These are phyloP conservation scores for Actenoides hombroni DNA, from an alignment of 2,113 vertebrate species.

Conservation along the genomic window DNA sequence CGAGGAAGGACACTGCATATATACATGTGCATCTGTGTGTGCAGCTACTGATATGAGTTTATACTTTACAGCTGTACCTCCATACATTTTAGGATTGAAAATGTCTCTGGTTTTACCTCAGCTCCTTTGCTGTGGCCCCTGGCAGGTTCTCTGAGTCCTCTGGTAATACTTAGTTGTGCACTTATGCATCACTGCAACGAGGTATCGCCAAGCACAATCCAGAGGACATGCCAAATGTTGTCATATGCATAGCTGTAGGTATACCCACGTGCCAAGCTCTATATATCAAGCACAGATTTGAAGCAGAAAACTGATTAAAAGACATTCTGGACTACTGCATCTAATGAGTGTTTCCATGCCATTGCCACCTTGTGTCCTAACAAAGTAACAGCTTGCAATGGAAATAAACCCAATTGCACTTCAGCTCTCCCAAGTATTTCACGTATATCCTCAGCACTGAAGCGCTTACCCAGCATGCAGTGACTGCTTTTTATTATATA, in stretches of 20 bases:
- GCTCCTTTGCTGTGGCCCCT: neutral
- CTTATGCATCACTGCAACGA: neutral
- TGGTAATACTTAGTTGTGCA: neutral
- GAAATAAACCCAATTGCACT: neutral
- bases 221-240: neutral
- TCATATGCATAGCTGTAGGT: neutral
- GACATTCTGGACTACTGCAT: neutral
- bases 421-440: neutral
- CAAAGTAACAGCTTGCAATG: neutral
- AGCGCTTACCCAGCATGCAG: neutral
- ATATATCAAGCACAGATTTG: neutral
- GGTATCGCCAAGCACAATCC: neutral
- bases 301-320: neutral
- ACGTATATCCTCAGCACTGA: neutral
- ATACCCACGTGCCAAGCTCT: neutral
- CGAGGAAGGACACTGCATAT: neutral
- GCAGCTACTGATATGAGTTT: neutral
- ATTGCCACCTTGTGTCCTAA: neutral
- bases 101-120: neutral
- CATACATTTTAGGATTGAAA: neutral
- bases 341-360: neutral
- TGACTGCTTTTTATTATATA: neutral
- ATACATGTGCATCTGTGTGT: fast-evolving
- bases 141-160: neutral
- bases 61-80: neutral